Base-by-base conservation (phyloP, 1,140 invertebrate genomes). In the Druon quercuslanigerum region DNA sequence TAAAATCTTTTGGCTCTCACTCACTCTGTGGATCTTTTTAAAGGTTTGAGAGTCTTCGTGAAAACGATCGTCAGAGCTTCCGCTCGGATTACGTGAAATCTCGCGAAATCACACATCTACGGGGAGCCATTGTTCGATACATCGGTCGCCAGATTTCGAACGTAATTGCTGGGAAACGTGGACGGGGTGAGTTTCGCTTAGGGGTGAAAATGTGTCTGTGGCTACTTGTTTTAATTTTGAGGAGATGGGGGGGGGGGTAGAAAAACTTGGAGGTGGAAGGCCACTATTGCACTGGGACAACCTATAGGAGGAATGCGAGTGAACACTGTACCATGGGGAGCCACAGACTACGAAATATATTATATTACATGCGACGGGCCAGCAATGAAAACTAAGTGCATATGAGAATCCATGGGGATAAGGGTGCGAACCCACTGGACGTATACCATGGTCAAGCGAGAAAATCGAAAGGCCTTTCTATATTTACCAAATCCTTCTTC, bases 351-450 rank as follows among this genome's bases (percentile, higher is more conserved):
- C 79, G 82, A 90, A 88, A 90, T 88, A 90, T 91, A 90, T 91
- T 89, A 90, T 91, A 90, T 90, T 89, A 89, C 86, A 82, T 76
- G 79, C 80, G 88, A 87, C 85, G 85, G 85, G 84, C 82, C 85
- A 83, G 88, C 89, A 91, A 91, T 90, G 90, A 91, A 91, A 91
- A 91, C 85, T 91, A 91, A 91, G 89, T 90, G 89, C 89, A 90
- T 91, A 91, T 91, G 89, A 91, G 88, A 91, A 90, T 90, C 88
- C 89, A 91, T 88, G 88, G 87, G 86, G 86, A 85, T 84, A 86
- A 84, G 81, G 85, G 84, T 78, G 76, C 72, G 77, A 77, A 79
- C 70, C 76, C 75, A 79, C 79, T 71, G 77, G 71, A 79, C 84
- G 76, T 82, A 86, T 85, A 84, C 77, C 78, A 87, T 46, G 87